Conservation (phyloP, 2,113 vertebrate genomes). For the Cyprinodon variegatus region DNA sequence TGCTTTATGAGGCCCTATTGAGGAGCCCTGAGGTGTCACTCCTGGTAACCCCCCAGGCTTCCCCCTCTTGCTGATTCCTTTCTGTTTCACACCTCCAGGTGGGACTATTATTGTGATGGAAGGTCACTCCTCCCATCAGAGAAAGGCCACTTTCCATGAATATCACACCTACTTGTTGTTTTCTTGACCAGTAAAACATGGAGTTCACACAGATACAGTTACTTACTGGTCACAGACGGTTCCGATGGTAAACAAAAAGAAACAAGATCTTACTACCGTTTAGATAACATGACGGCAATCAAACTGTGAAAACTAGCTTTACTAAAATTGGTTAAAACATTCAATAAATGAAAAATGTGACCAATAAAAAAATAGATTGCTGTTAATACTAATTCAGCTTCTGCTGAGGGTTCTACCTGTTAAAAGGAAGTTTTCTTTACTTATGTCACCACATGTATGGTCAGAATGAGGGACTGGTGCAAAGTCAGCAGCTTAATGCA, state of each 20-base stretch:
- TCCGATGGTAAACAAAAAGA: neutral
- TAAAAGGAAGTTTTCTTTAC: too few species aligned
- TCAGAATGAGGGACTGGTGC: too few species aligned
- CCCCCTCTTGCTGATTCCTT: constrained; percentile 51
- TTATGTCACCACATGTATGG: too few species aligned
- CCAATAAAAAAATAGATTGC: too few species aligned
- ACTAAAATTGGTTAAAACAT: too few species aligned
- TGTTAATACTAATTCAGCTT: too few species aligned
- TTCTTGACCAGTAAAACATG: constrained; percentile 41
- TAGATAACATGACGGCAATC: too few species aligned
- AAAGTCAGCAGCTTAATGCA: too few species aligned
- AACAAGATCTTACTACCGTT: too few species aligned
- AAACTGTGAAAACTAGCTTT: too few species aligned
- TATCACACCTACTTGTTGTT: constrained; percentile 69
- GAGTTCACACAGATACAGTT: constrained; percentile 44
- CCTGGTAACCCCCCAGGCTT: constrained; percentile 44
- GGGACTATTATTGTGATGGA: constrained; percentile 66
- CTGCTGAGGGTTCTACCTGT: too few species aligned
- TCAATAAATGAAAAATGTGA: too few species aligned
- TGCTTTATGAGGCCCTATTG: constrained; percentile 49
- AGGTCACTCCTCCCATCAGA: constrained; percentile 62
- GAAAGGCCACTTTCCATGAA: constrained; percentile 53
- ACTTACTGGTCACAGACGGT: constrained; percentile 57
- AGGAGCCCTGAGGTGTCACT: constrained; percentile 58
- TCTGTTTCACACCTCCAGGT: constrained; percentile 72